Base-by-base conservation (phyloP, 2,888 invertebrate genomes). In the Allacma fusca region DNA sequence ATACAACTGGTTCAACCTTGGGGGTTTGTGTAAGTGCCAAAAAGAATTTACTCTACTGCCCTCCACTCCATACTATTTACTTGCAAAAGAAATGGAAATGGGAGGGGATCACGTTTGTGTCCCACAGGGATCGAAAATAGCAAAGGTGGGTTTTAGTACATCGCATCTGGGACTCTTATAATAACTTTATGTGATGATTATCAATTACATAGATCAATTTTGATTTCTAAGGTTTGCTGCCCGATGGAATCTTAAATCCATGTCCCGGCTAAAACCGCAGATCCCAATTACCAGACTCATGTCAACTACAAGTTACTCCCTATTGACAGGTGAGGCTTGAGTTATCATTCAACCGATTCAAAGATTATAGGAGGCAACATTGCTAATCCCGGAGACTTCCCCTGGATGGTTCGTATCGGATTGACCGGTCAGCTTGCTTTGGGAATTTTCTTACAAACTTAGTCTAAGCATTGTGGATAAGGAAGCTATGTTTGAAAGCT, bases 351-450 rank as follows among this genome's bases (percentile, higher is more conserved):
- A 0, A 24, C 62, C 0, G 24, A 64, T 13, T 78, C 81, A 23
- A 77, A 81, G 70, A 81, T 83, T 24, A 71, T 82, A 16, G 83
- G 82, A 13, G 83, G 83, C 4, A 72, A 75, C 4, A 68, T 5
- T 19, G 71, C 79, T 21, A 1, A 19, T 5, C 74, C 79, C 13
- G 82, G 79, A 13, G 76, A 79, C 16, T 78, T 79, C 70, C 82
- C 83, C 24, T 83, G 81, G 80, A 81, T 83, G 79, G 83, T 77
- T 0, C 29, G 82, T 62, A 67, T 83, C 1, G 82, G 78, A 24
- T 44, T 80, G 29, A 24, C n/a, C n/a, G n/a, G n/a, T n/a, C n/a
- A n/a, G n/a, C n/a, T n/a, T n/a, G n/a, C n/a, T n/a, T n/a, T n/a
- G n/a, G n/a, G n/a, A n/a, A n/a, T n/a, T n/a, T n/a, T n/a, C n/a